Conservation (phyloP, 1,140 invertebrate genomes). For the Wasmannia auropunctata region DNA sequence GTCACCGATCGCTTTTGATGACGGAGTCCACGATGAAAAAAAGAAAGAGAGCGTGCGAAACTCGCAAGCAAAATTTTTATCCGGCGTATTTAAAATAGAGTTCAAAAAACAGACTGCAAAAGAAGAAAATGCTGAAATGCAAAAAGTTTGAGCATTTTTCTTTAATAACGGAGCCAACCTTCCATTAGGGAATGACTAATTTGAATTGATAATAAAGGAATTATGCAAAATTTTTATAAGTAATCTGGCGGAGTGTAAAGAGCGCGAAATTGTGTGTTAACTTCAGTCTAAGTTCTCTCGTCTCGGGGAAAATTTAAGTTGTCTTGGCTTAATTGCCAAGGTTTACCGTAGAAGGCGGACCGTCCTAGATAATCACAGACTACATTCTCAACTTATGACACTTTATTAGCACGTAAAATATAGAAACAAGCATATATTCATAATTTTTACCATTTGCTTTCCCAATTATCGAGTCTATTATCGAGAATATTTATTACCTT, state of each 20-base stretch:
- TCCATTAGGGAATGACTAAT: neutral
- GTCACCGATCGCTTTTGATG: slow-evolving; percentile 58
- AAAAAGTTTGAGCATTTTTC: neutral
- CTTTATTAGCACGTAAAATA: neutral
- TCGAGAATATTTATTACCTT: neutral
- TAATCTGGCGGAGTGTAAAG: neutral
- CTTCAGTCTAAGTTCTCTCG: neutral
- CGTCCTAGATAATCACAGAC: neutral
- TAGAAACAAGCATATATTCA: neutral
- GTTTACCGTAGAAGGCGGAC: neutral
- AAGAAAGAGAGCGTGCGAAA: neutral
- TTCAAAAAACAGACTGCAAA: neutral
- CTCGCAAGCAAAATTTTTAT: too few species aligned
- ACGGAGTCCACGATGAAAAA: neutral
- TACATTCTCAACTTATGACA: slow-evolving; percentile 3
- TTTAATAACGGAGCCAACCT: neutral
- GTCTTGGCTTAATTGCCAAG: slow-evolving; percentile 20
- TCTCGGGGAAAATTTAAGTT: neutral
- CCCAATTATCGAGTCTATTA: neutral
- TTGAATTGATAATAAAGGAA: slow-evolving; percentile 10
- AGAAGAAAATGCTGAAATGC: neutral
- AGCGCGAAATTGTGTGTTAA: slow-evolving; percentile 9
- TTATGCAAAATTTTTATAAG: neutral
- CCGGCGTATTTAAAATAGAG: too few species aligned
- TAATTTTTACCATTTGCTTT: neutral